phyloP scores from a whole-genome alignment of 1,140 invertebrate species.

The Dryas iulia region DNA sequence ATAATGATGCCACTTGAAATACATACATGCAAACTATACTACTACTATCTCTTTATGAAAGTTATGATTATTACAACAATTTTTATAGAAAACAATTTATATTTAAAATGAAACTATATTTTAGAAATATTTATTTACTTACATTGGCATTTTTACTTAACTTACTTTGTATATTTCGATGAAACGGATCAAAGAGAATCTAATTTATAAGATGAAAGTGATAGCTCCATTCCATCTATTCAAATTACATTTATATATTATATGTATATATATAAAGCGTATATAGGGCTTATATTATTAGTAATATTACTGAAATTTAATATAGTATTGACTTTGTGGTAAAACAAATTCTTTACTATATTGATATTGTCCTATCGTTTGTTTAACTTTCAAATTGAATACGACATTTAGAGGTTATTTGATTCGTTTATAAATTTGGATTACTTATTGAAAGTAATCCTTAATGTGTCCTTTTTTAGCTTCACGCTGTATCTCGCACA shows the following conservation, averaged over 20 bases:
- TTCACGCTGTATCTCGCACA: not conserved
- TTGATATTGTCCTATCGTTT: too few species aligned
- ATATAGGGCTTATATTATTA: not conserved
- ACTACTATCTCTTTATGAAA: not conserved
- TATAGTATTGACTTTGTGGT: too few species aligned
- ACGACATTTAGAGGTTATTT: too few species aligned
- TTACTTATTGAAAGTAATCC: too few species aligned
- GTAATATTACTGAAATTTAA: not conserved
- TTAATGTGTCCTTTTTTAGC: too few species aligned
- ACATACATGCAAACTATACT: not conserved
- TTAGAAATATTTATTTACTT: not conserved
- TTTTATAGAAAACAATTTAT: not conserved
- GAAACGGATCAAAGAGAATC: constrained; percentile 11
- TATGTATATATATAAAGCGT: not conserved
- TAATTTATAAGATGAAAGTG: constrained; percentile 14
- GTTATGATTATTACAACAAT: not conserved
- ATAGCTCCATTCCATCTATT: constrained; percentile 10
- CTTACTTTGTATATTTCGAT: constrained; percentile 4
- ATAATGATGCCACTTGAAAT: too few species aligned
- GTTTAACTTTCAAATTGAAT: too few species aligned
- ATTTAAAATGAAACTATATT: not conserved
- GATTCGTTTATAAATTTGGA: too few species aligned
- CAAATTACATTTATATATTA: constrained; percentile 12
- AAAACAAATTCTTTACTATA: too few species aligned
- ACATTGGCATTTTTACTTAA: constrained; percentile 5